These are phyloP conservation scores for Beris chalybata DNA, from an alignment of 2,888 invertebrate genomes.

Conservation along the genomic window DNA sequence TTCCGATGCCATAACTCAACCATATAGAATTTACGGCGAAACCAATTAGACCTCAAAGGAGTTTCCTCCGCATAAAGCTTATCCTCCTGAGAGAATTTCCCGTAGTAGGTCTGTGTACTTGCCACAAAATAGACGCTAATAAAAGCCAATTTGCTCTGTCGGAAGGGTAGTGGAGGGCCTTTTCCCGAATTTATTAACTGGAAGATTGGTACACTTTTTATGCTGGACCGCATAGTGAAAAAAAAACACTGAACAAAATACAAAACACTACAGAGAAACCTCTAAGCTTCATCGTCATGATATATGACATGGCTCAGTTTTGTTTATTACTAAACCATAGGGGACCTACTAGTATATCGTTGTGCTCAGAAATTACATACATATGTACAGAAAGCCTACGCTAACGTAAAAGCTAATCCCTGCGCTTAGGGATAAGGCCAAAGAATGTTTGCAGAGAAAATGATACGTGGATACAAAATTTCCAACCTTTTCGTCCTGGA, in stretches of 20 bases:
- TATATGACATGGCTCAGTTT: conserved; percentile 30
- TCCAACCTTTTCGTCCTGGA: background rate
- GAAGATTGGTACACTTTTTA: conserved; percentile 19
- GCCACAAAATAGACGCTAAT: conserved; percentile 2
- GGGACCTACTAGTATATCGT: conserved; percentile 9
- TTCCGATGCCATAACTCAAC: no score
- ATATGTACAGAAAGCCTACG: background rate
- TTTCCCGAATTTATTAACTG: conserved; percentile 25
- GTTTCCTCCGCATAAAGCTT: no score
- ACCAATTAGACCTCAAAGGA: no score
- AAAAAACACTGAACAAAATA: background rate
- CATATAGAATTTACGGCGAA: no score
- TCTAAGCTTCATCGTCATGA: conserved; percentile 22
- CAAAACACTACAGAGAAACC: conserved; percentile 13
- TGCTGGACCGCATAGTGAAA: background rate
- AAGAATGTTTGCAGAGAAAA: conserved; percentile 6
- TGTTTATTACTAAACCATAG: conserved; percentile 17
- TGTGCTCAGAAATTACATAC: background rate
- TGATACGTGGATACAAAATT: conserved; percentile 17
- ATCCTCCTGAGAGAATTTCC: no score
- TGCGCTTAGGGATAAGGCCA: conserved; percentile 9
- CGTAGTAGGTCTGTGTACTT: no score
- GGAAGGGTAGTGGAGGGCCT: background rate
- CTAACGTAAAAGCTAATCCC: conserved; percentile 16
- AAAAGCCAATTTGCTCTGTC: conserved; percentile 9